Base-by-base conservation (phyloP, 2,888 invertebrate genomes). In the Beris chalybata region DNA sequence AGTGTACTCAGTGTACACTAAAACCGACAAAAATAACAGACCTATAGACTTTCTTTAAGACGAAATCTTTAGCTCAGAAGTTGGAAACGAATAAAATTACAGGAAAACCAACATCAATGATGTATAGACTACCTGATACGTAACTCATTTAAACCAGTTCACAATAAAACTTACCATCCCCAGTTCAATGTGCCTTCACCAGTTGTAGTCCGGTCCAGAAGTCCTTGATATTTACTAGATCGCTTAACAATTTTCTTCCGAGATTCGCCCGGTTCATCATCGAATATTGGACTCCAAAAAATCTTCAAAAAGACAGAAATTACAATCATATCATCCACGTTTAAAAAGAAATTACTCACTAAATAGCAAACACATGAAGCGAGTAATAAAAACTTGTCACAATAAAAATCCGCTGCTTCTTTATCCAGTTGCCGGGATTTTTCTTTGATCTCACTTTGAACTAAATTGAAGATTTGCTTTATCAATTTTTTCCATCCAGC, bases 381-480 rank as follows among this genome's bases (percentile, higher is more conserved):
- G 72, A 77, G 74, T 71, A 74, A 73, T 3, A 76, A 66, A 65
- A 79, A 79, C 7, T 56, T 30, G 1, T 74, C 68, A 0, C 74
- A 54, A 50, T 73, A 74, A 45, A 72, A 73, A 9, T 76, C 73
- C 5, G 63, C 71, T 12, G 70, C 71, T 1, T 72, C 15, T 4
- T 72, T 74, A 50, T 71, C 72, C 3, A 74, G 69, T 44, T 71
- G 71, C 6, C 70, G 64, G 3, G 64, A 72, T 44, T 74, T 72
- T 11, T 73, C 75, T 30, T 75, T 73, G 1, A 78, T 76, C 70
- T 79, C 79, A 68, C 75, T 72, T 29, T 76, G 71, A 0, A 77
- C 71, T 30, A 79, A 72, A 1, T 76, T 73, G 13, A 61, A 52
- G 48, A 71, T 74, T 3, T 79, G 55, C 58, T 74, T 76, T 2